These are phyloP conservation scores for Pocillopora meandrina DNA, from an alignment of 92 coral and sea anemone species.

Conservation along the genomic window DNA sequence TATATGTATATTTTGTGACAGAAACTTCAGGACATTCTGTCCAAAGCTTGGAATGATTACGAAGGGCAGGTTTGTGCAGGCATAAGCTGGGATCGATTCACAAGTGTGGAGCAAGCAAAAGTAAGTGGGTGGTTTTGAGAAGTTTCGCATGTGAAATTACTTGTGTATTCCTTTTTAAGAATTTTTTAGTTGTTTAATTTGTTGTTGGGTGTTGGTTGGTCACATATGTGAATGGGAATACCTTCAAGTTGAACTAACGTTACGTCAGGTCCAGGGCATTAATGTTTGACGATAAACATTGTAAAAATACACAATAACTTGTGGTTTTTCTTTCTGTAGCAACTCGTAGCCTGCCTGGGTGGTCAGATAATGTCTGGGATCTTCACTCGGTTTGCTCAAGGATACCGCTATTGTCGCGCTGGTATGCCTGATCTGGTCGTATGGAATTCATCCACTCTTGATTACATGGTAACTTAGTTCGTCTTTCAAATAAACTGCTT, in stretches of 20 bases:
- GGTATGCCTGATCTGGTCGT: conserved; percentile 99
- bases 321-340: conserved; percentile 36
- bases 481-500: background rate
- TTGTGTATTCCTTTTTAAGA: too few relatives aligned
- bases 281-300: too few relatives aligned
- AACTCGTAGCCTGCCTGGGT: conserved; percentile 87
- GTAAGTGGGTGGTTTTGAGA: conserved; percentile 25
- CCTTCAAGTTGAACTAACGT: background rate
- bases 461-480: conserved; percentile 71
- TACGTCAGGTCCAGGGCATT: too few relatives aligned
- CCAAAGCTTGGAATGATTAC: conserved; percentile 69
- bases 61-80: conserved; percentile 83
- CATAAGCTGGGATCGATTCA: conserved; percentile 88
- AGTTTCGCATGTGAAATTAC: too few relatives aligned
- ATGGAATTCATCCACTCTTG: conserved; percentile 82
- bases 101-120: conserved; percentile 82
- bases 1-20: background rate
- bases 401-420: conserved; percentile 85
- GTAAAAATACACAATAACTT: too few relatives aligned
- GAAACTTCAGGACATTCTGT: conserved; percentile 70
- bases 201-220: too few relatives aligned
- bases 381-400: conserved; percentile 81
- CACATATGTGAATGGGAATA: too few relatives aligned
- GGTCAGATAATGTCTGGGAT: conserved; percentile 75
- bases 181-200: too few relatives aligned